A percentile compares a stretch with the other conserved stretches of the same genome.
Evolutionary conservation across 2,888 invertebrate genomes (phyloP).

Genomic region (Oscheius onirici): DNA sequence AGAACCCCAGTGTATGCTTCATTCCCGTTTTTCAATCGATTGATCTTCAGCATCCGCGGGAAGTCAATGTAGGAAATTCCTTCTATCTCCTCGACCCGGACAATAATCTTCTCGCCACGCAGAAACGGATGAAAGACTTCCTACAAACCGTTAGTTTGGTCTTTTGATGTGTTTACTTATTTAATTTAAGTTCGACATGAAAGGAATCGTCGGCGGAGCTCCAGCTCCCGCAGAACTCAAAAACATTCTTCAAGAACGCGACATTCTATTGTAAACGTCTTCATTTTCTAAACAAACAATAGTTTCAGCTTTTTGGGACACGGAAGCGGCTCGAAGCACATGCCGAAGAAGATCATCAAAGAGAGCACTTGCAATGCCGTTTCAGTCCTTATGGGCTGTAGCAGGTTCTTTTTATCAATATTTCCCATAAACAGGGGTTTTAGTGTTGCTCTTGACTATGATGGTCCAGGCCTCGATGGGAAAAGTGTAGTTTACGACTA

Average conservation of each 20-base stretch:
- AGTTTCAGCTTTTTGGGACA: slow-evolving; percentile 59
- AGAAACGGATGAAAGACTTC: slow-evolving; percentile 53
- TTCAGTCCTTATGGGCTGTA: slow-evolving; percentile 65
- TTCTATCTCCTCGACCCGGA: slow-evolving; percentile 67
- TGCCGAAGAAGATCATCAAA: slow-evolving; percentile 47
- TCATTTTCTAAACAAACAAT: background rate
- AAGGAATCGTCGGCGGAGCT: slow-evolving; percentile 50
- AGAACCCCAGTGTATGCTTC: background rate
- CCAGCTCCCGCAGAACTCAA: slow-evolving; percentile 44
- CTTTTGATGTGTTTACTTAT: too few species aligned
- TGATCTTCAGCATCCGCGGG: slow-evolving; percentile 51
- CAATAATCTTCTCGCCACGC: slow-evolving; percentile 60
- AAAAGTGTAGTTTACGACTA: slow-evolving; percentile 58
- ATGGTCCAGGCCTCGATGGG: slow-evolving; percentile 63
- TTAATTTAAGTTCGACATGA: slow-evolving; percentile 42
- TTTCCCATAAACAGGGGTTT: slow-evolving; percentile 14
- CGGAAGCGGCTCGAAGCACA: slow-evolving; percentile 45
- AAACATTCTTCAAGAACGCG: slow-evolving; percentile 48
- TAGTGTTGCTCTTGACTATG: slow-evolving; percentile 57
- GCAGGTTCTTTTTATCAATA: slow-evolving; percentile 43
- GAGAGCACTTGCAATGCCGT: slow-evolving; percentile 60
- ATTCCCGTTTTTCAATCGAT: too few species aligned
- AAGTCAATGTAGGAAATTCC: slow-evolving; percentile 55
- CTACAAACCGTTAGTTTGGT: slow-evolving; percentile 43
- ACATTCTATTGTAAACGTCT: slow-evolving; percentile 63